Evolutionary conservation across 2,113 vertebrate genomes (phyloP), one percentile per base, ranked within the genome.

Genomic region (Trichomycterus rosablanca): DNA sequence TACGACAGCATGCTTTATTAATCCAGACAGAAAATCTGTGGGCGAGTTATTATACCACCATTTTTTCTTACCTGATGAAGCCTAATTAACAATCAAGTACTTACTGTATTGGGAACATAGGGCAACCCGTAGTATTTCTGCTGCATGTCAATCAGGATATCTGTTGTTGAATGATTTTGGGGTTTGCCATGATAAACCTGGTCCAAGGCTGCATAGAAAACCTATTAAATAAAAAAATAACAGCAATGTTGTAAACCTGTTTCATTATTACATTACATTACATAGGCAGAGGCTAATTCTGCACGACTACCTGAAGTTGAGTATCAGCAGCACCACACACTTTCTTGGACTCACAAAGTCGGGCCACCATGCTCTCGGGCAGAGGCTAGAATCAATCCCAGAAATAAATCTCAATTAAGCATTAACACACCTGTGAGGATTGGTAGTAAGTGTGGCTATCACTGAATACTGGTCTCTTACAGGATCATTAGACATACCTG

Each of bases 331-430:
- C 93, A 8, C 94, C 94, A 34, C 94, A 95, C 34, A 97, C 84
- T 65, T 97, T 99, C 81, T 97, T 99, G 3, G 96, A 99, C 70
- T 99, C 94, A 62, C 91, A 95, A 2, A 99, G 85, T 11, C 93
- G 92, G 55, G 91, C 87, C 67, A 97, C 94, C 95, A 98, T 95
- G 63, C 74, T 89, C 82, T 92, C 83, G 0, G 94, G 93, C 34
- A 99, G 78, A 0, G 88, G 81, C 96, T 99, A 75, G 48, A 50
- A 46, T 9, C 10, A 63, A 34, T 61, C 19, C 44, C 26, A 66
- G 55, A 16, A 3, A 16, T 1, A 56, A 26, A 16, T 2, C 10
- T 1, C 3, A 1, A 9, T 28, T n/a, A n/a, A n/a, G n/a, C n/a
- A n/a, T n/a, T n/a, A n/a, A n/a, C n/a, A n/a, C n/a, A n/a, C n/a